Base-by-base conservation (phyloP, 2,797 vertebrate genomes). In the Micrastur ruficollis region DNA sequence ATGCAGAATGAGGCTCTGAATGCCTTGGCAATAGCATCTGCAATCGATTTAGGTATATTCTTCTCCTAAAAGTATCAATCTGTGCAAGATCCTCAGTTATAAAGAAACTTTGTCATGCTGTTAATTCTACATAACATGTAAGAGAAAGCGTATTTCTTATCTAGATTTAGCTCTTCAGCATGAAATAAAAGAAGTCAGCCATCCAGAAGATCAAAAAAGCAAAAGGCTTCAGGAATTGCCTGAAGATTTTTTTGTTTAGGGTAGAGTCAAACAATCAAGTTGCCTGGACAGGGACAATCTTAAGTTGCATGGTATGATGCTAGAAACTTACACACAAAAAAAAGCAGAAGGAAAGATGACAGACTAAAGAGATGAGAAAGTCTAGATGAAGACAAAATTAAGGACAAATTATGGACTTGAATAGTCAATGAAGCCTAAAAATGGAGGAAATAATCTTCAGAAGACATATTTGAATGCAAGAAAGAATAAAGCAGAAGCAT, bases 1-100 rank as follows among this genome's bases (percentile, higher is more conserved):
- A 98, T 98, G 98, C 99, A 99, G 98, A 99, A 99, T 17, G 99
- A 99, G 96, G 99, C 99, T 74, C 96, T 99, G 94, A 98, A 98
- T 34, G 98, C 99, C 62, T 94, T 99, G 97, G 98, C 99, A 31
- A 99, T 99, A 76, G 98, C 98, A 32, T 98, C 99, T 59, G 98
- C 98, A 58, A 98, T 98, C 6, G 97, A 99, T 92, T 98, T 99
- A 58, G 99, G 99, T 99, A 98, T 34, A 44, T 52, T 34, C 40
- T 31, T 42, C 50, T 50, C 27, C 47, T 70, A 13, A 40, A 89
- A 83, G 3, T 14, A 36, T 21, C 72, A 31, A n/a, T 11, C 46
- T 59, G 4, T 70, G 25, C 27, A 73, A 38, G 34, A 47, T 15
- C 12, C 29, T 81, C 15, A 52, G 4, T 61, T 63, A 81, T 15